phyloP scores from a whole-genome alignment of 2,113 vertebrate species.

The Arothron firmamentum region DNA sequence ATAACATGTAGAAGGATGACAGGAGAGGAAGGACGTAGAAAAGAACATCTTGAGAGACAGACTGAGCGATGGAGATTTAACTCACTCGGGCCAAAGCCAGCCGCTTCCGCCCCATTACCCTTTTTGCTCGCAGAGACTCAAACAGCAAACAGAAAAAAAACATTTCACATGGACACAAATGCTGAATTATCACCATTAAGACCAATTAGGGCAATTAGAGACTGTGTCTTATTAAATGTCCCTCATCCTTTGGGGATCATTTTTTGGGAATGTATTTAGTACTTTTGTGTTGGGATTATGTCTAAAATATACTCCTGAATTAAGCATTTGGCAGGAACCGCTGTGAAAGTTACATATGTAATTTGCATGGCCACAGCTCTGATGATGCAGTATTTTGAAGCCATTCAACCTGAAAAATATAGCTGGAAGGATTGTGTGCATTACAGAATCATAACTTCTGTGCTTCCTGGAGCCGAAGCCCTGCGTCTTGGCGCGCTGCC shows the following conservation, averaged over 20 bases:
- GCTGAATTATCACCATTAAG: background rate
- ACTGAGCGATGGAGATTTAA: conserved; percentile 24
- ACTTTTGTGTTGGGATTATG: background rate
- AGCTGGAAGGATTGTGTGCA: conserved; percentile 19
- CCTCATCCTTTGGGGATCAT: background rate
- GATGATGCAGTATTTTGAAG: conserved; percentile 20
- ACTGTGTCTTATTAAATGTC: conserved; percentile 9
- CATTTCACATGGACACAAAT: background rate
- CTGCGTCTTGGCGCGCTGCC: conserved; percentile 13
- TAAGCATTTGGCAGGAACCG: background rate
- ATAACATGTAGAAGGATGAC: conserved; percentile 26
- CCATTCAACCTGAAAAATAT: conserved; percentile 13
- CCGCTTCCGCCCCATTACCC: conserved; percentile 23
- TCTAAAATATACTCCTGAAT: conserved; percentile 13
- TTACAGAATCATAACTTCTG: conserved; percentile 4
- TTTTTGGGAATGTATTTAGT: conserved; percentile 3
- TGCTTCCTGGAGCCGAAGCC: conserved; percentile 13
- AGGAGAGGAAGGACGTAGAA: conserved; percentile 12
- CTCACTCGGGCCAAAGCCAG: conserved; percentile 35
- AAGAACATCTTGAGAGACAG: conserved; percentile 32
- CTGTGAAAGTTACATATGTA: background rate
- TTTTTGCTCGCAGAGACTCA: conserved; percentile 20
- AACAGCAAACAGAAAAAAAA: background rate
- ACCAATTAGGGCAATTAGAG: background rate
- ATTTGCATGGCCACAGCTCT: conserved; percentile 2